Percentiles rank a stretch among this genome's conserved stretches.
phyloP scores from a whole-genome alignment of 2,888 invertebrate genomes.

The Calameuta pallipes region DNA sequence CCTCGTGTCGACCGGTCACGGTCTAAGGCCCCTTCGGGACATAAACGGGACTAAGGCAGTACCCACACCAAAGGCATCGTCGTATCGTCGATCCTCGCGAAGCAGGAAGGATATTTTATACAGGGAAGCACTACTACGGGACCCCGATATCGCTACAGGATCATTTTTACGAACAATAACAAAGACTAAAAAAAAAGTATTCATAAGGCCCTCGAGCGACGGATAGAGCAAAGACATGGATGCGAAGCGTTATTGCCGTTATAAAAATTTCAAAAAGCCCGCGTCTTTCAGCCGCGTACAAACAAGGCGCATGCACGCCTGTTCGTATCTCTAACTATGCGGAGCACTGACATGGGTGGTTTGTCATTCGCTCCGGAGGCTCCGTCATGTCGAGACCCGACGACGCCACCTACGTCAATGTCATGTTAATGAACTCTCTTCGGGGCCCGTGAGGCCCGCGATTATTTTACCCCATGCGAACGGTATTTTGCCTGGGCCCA shows the following conservation, averaged over 20 bases:
- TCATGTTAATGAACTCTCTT: constrained; percentile 22
- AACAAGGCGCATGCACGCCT: not conserved
- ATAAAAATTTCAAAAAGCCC: not conserved
- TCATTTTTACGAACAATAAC: not conserved
- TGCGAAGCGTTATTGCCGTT: constrained; percentile 5
- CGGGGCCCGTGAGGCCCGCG: constrained; percentile 2
- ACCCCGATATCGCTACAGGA: not conserved
- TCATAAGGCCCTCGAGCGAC: not conserved
- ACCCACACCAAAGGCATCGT: constrained; percentile 25
- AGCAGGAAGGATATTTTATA: not conserved
- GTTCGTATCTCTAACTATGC: not conserved
- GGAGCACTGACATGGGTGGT: not conserved
- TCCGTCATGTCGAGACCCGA: constrained; percentile 5
- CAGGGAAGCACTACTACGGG: not conserved
- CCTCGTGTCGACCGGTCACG: constrained; percentile 42
- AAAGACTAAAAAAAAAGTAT: not conserved
- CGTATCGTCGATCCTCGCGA: not conserved
- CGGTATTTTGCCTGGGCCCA: not conserved
- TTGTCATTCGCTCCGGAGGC: constrained; percentile 1
- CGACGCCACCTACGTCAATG: constrained; percentile 24
- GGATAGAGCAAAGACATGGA: constrained; percentile 16
- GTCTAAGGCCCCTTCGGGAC: constrained; percentile 34
- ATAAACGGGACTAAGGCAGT: constrained; percentile 30
- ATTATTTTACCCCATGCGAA: not conserved
- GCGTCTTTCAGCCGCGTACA: not conserved